Evolutionary conservation across 2,888 invertebrate genomes (phyloP), one percentile per base, ranked within the genome.

Genomic region (Crossocerus cetratus): DNA sequence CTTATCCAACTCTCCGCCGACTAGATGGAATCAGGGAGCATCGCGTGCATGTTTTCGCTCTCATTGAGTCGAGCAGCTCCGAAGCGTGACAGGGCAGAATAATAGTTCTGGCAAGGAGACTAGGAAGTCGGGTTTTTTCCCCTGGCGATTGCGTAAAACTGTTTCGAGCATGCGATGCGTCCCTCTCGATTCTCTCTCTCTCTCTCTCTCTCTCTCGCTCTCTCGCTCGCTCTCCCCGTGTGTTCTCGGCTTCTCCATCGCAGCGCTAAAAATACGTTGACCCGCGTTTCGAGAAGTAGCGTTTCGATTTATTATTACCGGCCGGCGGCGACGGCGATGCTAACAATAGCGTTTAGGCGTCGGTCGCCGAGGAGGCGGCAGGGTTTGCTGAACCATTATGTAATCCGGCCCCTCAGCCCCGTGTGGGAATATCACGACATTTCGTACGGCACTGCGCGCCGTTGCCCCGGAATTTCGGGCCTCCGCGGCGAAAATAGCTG

Each of bases 331-430:
- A 76, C 76, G 70, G 53, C 66, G 64, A 76, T 80, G 82, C 86
- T 87, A 87, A 87, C 86, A 85, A 86, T 85, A 84, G 86, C 79
- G 80, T 85, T 82, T 82, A 79, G 79, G 85, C 82, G 63, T 74
- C 72, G 68, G 74, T 64, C 60, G 61, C 69, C 75, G 73, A 72
- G 65, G 68, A 66, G 67, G 78, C 78, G 83, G 80, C 77, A 84
- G 87, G 79, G 88, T 88, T 88, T 87, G 87, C 84, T 87, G 88
- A 88, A 88, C 88, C 85, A 82, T 87, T 87, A 86, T 83, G 82
- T 84, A 87, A 87, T 76, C 53, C 58, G 68, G 57, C 43, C 42
- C 44, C 43, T 13, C 5, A 43, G 13, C 43, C n/a, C 11, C 32
- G 32, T 49, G n/a, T 16, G 14, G 59, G 58, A 44, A 44, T 64